Evolutionary conservation across 2,797 vertebrate species (phyloP).

Genomic region (Tokudaia tokunoshimensis): DNA sequence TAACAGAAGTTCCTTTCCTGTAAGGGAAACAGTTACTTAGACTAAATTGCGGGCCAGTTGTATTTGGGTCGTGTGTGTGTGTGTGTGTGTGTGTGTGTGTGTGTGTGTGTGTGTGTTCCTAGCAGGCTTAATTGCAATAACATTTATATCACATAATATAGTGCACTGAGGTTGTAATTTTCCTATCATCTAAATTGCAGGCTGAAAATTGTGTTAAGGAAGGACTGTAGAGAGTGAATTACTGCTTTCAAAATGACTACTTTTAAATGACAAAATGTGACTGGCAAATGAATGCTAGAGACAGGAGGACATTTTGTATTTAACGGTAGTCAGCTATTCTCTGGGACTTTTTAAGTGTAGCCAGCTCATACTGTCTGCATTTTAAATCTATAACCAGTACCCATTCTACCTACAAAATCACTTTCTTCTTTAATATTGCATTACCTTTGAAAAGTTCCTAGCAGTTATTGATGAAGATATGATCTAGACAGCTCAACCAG

Average conservation of each 20-base stretch:
- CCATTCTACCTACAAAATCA: conserved; percentile 4
- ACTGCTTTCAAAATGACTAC: conserved; percentile 89
- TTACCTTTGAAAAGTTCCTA: conserved; percentile 45
- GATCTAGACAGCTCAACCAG: neutral
- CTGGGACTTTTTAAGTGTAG: conserved; percentile 63
- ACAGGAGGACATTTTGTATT: conserved; percentile 67
- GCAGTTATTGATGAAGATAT: conserved; percentile 43
- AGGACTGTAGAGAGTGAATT: conserved; percentile 88
- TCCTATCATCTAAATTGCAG: conserved; percentile 93
- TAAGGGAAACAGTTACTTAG: conserved; percentile 69
- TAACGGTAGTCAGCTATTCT: conserved; percentile 69
- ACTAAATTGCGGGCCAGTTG: conserved; percentile 43
- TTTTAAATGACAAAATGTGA: conserved; percentile 86
- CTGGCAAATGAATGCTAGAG: conserved; percentile 84
- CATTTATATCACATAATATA: conserved; percentile 90
- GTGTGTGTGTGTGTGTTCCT: conserved; percentile 77
- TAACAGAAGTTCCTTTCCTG: neutral
- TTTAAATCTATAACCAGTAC: conserved; percentile 69
- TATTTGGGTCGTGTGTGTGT: conserved; percentile 55
- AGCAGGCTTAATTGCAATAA: conserved; percentile 90
- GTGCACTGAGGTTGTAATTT: conserved; percentile 90
- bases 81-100: conserved; percentile 68
- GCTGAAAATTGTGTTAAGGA: conserved; percentile 89
- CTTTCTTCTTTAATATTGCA: conserved; percentile 31
- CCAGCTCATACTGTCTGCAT: conserved; percentile 58